Base-by-base conservation (phyloP, 2,888 invertebrate species). In the Laothoe populi region DNA sequence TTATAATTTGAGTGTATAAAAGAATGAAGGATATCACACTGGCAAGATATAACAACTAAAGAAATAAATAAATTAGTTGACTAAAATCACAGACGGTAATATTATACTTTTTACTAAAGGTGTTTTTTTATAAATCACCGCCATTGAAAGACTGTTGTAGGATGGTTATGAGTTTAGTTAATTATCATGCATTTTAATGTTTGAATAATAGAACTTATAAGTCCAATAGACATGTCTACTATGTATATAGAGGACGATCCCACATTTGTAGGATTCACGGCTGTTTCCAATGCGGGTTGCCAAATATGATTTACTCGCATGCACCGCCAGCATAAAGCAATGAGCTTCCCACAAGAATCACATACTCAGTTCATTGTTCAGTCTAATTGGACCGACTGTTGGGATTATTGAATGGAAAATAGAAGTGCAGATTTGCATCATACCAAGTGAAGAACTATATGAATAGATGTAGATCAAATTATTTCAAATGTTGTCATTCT, bases 361-460 rank as follows among this genome's bases (percentile, higher is more conserved):
- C 31, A 31, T 19, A 35, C 19, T 35, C 10, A 31, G 53, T 19
- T 35, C 19, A 53, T 53, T 53, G 53, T 53, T 53, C 53, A 53
- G 53, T 53, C 19, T 35, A 35, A 53, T 53, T 53, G 53, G 35
- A 4, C 35, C 4, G 19, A 11, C 31, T 19, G 31, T 19, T 16
- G 21, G 35, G 35, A 35, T 53, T 11, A 19, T 11, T 35, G 16
- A 11, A 19, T 35, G 10, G 11, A 35, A 31, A 53, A 19, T 31
- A 0, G 7, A n/a, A 42, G 1, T 2, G n/a, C 3, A 40, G 11
- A n/a, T 40, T 40, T 0, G 40, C 19, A 16, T 19, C 42, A 16
- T 19, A 5, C 8, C 16, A 16, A 16, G 42, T 42, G 42, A 16
- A 44, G 4, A 26, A 26, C 5, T 35, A 35, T 8, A 10, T 35